phyloP scores from a whole-genome alignment of 2,888 invertebrate genomes.

The Proisotoma minuta region DNA sequence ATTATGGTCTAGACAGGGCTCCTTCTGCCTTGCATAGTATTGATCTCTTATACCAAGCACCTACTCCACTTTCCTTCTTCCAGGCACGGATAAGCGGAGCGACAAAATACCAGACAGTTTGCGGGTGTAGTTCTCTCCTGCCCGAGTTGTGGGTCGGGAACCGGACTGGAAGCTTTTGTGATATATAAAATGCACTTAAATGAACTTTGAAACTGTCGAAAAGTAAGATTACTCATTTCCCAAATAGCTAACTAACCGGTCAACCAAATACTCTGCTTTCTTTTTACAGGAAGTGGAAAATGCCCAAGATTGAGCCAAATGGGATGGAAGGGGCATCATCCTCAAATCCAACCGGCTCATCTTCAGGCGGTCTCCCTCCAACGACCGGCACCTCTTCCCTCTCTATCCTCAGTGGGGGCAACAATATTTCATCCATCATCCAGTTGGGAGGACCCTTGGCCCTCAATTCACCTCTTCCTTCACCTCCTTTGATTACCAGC shows the following conservation, averaged over 20 bases:
- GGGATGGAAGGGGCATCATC: no score
- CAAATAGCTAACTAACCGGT: no score
- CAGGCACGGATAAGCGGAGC: background rate
- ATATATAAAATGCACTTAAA: background rate
- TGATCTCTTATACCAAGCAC: conserved; percentile 9
- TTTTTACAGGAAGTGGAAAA: background rate
- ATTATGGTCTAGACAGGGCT: background rate
- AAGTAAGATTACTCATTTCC: no score
- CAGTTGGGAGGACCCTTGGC: no score
- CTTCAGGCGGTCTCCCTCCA: background rate
- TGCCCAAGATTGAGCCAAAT: conserved; percentile 9
- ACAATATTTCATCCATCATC: background rate
- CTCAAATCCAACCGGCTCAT: background rate
- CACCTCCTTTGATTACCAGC: conserved; percentile 18
- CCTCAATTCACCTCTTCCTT: no score
- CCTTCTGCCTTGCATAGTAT: conserved; percentile 15
- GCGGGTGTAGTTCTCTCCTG: conserved; percentile 2
- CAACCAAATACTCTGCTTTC: no score
- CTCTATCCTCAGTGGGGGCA: background rate
- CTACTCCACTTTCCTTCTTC: background rate
- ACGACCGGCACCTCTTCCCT: background rate
- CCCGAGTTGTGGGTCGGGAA: background rate
- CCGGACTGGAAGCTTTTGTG: background rate
- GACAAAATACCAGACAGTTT: background rate
- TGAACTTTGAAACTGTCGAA: no score